Percentiles rank a stretch among this genome's conserved stretches.
Conservation (phyloP, 2,797 vertebrate genomes). For the Poeciliopsis paucimaculata region DNA sequence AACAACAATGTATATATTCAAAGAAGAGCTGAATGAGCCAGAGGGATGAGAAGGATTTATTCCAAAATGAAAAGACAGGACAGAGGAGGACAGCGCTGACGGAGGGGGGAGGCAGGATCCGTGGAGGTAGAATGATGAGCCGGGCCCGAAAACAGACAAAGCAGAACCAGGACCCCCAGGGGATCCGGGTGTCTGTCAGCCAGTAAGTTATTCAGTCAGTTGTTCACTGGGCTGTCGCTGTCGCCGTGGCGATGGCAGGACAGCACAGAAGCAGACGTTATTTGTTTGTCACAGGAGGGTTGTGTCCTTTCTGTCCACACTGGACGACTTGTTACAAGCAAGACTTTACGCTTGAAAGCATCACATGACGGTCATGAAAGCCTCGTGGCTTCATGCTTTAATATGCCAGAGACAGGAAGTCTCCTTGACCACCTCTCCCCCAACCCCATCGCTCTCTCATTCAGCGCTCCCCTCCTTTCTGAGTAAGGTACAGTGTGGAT, state of each 20-base stretch:
- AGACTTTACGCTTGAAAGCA: constrained; percentile 29
- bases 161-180: constrained; percentile 60
- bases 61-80: constrained; percentile 72
- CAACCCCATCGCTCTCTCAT: neutral
- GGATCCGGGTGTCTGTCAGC: constrained; percentile 70
- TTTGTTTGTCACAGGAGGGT: constrained; percentile 66
- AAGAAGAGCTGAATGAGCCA: constrained; percentile 65
- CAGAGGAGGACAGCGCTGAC: constrained; percentile 39
- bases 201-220: constrained; percentile 73
- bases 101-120: constrained; percentile 37
- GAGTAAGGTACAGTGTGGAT: constrained; percentile 78
- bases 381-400: constrained; percentile 20
- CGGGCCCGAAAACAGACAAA: constrained; percentile 56
- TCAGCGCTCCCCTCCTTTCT: constrained; percentile 14
- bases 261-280: constrained; percentile 51
- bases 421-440: constrained; percentile 9
- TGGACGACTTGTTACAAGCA: constrained; percentile 46
- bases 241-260: constrained; percentile 38
- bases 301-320: constrained; percentile 48
- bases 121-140: constrained; percentile 70
- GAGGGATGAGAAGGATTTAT: constrained; percentile 74
- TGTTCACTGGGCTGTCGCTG: constrained; percentile 63
- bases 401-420: constrained; percentile 3
- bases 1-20: constrained; percentile 19
- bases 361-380: neutral